phyloP scores from a whole-genome alignment of 2,113 vertebrate species.

The Melanerpes aurifrons region DNA sequence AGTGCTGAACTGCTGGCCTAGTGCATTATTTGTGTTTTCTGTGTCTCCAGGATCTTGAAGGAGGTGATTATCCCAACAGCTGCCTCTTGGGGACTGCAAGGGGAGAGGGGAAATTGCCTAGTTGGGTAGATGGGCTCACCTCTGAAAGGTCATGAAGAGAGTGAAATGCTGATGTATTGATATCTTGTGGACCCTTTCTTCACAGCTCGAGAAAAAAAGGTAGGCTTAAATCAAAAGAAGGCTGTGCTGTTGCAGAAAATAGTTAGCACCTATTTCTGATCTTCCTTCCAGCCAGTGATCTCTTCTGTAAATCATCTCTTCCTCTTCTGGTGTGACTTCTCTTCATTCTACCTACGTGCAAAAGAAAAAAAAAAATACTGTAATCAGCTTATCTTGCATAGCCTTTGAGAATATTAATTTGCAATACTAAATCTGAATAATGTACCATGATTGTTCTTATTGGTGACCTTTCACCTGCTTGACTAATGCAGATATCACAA shows the following conservation, averaged over 20 bases:
- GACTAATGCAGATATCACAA: not conserved
- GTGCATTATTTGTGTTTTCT: conserved; percentile 61
- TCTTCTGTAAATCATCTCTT: not conserved
- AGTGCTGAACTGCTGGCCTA: conserved; percentile 63
- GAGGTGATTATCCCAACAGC: conserved; percentile 59
- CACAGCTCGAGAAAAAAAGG: conserved; percentile 18
- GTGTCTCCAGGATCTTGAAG: conserved; percentile 33
- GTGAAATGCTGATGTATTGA: conserved; percentile 32
- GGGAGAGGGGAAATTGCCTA: conserved; percentile 58
- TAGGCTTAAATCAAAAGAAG: conserved; percentile 17
- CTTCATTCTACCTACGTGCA: not conserved
- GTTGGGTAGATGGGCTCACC: conserved; percentile 49
- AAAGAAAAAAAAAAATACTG: not conserved
- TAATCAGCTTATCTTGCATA: conserved; percentile 26
- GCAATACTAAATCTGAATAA: not conserved
- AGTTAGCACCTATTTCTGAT: not conserved
- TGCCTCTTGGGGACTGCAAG: conserved; percentile 1
- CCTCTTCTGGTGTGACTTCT: not conserved
- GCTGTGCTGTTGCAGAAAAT: not conserved
- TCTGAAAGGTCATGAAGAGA: conserved; percentile 46
- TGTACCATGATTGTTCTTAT: not conserved
- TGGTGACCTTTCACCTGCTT: not conserved
- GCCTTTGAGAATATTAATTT: conserved; percentile 41
- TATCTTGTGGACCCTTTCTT: conserved; percentile 42
- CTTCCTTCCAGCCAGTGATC: not conserved